Base-by-base conservation (phyloP, 2,797 vertebrate species). In the Clarias fuscus region DNA sequence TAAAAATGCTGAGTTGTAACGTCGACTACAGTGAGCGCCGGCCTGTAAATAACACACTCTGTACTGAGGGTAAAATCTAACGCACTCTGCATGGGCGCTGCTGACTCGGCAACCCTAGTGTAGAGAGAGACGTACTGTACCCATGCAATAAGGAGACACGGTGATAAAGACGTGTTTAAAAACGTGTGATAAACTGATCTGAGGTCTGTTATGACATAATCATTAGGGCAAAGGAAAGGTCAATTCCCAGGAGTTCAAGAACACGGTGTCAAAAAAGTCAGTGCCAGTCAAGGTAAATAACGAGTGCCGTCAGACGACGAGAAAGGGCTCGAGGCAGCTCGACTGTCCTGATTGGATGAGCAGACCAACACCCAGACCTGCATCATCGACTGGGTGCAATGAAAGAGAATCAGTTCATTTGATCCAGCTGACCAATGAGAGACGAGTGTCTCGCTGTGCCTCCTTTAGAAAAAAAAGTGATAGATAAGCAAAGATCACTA, bases 221-320 rank as follows among this genome's bases (percentile, higher is more conserved):
- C 10, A 30, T 18, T 76, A n/a, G 15, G 14, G 48, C 4, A 13
- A 72, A 72, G 5, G 20, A 72, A 40, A 5, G 70, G 18, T 24
- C n/a, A 73, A 48, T 33, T 61, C 30, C 76, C 27, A 79, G 20
- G 56, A 78, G 18, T 20, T 62, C 58, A 43, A 14, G 61, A 48
- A 48, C 73, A 85, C 22, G 20, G 64, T 59, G 84, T 14, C 22
- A 37, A n/a, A 58, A 37, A n/a, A 58, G 5, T 85, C 61, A 58
- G 20, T 67, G 73, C 5, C 18, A 65, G 73, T 68, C 75, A 84
- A 76, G 56, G 62, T 67, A 37, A 85, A 84, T 77, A 78, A 27
- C 6, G 24, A 27, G 40, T 8, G 7, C 2, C 7, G 7, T 64
- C 13, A 43, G 17, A 64, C 59, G 17, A 17, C 24, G 18, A 7